Evolutionary conservation across 1,140 invertebrate genomes (phyloP).

Genomic region (Tetragonula clypearis): DNA sequence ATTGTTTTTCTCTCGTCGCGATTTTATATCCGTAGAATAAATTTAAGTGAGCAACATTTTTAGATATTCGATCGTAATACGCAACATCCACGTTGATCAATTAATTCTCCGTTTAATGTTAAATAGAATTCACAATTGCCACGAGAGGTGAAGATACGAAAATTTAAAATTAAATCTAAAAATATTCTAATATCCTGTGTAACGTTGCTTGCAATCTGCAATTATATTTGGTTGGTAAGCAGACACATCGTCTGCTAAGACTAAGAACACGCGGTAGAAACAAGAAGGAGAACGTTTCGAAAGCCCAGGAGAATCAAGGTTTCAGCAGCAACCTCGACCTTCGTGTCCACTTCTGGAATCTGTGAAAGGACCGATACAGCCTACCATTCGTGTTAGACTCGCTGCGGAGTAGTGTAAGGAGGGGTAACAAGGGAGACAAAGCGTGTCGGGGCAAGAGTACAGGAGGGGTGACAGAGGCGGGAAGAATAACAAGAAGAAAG

Average conservation of each 20-base stretch:
- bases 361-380: neutral
- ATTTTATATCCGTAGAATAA: neutral
- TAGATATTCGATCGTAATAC: neutral
- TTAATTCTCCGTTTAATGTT: neutral
- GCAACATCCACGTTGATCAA: neutral
- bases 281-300: neutral
- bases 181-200: neutral
- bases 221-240: neutral
- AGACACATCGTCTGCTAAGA: neutral
- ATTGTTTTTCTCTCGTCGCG: neutral
- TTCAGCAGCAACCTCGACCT: neutral
- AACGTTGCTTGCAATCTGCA: neutral
- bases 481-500: constrained; percentile 62
- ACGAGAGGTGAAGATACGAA: neutral
- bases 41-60: neutral
- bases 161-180: neutral
- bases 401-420: neutral
- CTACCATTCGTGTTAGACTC: neutral
- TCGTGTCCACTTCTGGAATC: neutral
- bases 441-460: neutral
- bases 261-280: neutral
- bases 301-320: neutral
- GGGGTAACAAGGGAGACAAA: neutral
- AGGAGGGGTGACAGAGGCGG: neutral
- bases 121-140: neutral